phyloP scores from a whole-genome alignment of 2,797 vertebrate genomes.

The Aplochiton taeniatus region DNA sequence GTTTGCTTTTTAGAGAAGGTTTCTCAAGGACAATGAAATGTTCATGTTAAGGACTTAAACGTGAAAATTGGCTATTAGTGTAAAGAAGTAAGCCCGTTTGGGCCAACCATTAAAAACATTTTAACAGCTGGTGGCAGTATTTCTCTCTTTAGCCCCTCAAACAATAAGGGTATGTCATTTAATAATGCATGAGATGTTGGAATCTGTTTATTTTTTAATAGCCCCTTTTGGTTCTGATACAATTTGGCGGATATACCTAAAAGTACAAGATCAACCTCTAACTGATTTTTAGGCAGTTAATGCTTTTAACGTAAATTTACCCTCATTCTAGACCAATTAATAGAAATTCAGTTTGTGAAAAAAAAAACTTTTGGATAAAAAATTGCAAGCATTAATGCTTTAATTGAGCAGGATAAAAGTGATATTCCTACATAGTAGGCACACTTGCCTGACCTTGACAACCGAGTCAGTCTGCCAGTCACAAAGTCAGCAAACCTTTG shows the following conservation, averaged over 20 bases:
- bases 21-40: too few relatives aligned
- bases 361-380: too few relatives aligned
- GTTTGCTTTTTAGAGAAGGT: too few relatives aligned
- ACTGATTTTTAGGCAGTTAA: constrained; percentile 47
- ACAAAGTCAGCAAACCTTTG: constrained; percentile 21
- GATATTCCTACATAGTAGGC: constrained; percentile 40
- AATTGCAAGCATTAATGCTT: too few relatives aligned
- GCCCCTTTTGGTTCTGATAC: not conserved
- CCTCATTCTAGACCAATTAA: constrained; percentile 42
- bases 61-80: not conserved
- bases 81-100: constrained; percentile 14
- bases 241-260: not conserved
- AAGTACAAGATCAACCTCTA: constrained; percentile 9
- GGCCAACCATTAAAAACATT: constrained; percentile 46
- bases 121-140: constrained; percentile 74
- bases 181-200: not conserved
- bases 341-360: not conserved
- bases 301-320: constrained; percentile 42
- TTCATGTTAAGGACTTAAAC: too few relatives aligned
- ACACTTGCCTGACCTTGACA: constrained; percentile 28
- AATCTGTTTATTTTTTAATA: constrained; percentile 8
- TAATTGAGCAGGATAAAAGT: too few relatives aligned
- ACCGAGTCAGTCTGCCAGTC: constrained; percentile 13
- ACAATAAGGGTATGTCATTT: not conserved
- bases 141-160: constrained; percentile 45